These are phyloP conservation scores for Netelia virgata DNA, from an alignment of 2,888 invertebrate species.

Conservation along the genomic window DNA sequence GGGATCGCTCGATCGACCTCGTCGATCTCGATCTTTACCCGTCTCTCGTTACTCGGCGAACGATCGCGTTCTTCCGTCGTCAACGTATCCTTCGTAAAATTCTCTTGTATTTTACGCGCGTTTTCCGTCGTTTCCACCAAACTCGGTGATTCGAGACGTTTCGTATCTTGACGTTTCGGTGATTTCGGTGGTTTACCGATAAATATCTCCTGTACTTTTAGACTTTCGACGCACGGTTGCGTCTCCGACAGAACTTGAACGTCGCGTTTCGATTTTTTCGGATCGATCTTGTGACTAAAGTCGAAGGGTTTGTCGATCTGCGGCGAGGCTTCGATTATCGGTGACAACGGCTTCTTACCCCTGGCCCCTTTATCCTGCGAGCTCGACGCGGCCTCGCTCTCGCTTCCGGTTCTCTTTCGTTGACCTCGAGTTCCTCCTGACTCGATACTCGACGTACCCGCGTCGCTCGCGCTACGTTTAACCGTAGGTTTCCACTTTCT, in stretches of 20 bases:
- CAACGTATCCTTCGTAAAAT: background rate
- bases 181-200: conserved; percentile 59
- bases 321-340: conserved; percentile 92
- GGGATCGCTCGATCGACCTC: conserved; percentile 73
- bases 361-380: conserved; percentile 86
- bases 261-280: conserved; percentile 76
- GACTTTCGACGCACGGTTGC: conserved; percentile 38
- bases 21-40: conserved; percentile 71
- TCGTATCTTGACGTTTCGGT: conserved; percentile 47
- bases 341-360: conserved; percentile 90
- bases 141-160: conserved; percentile 57
- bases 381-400: conserved; percentile 85
- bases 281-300: conserved; percentile 73
- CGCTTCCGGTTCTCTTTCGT: conserved; percentile 88
- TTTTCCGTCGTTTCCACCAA: conserved; percentile 40
- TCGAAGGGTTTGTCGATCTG: conserved; percentile 86
- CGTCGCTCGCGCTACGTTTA: conserved; percentile 86
- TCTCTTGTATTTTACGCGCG: conserved; percentile 42
- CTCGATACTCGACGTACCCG: conserved; percentile 85
- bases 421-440: conserved; percentile 78
- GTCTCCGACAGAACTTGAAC: conserved; percentile 60
- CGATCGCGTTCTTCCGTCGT: conserved; percentile 49
- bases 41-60: conserved; percentile 67
- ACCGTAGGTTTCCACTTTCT: conserved; percentile 76
- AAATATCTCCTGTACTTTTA: conserved; percentile 54